A percentile compares a stretch with the other conserved stretches of the same genome.
phyloP scores from a whole-genome alignment of 1,140 invertebrate species.

The Drosophila kanapiae region DNA sequence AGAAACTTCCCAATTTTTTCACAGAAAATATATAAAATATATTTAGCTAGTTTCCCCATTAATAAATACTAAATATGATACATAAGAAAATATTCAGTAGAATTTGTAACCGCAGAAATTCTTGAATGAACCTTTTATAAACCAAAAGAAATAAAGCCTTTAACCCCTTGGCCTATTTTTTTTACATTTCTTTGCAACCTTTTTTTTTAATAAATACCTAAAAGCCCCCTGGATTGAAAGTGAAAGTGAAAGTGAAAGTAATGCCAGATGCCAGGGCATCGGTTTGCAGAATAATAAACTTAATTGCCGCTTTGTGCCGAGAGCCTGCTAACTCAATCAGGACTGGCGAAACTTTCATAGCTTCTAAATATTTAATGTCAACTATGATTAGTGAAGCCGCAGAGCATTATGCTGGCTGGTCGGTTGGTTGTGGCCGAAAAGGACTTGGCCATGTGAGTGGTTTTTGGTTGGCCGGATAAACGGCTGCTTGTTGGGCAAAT shows the following conservation, averaged over 20 bases:
- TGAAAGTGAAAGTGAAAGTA: conserved; percentile 2
- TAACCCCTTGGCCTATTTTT: neutral
- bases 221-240: neutral
- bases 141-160: neutral
- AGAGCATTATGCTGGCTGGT: conserved; percentile 27
- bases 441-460: conserved; percentile 25
- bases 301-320: conserved; percentile 32
- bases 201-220: neutral
- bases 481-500: conserved; percentile 42
- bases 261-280: conserved; percentile 3
- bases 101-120: neutral
- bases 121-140: neutral
- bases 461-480: conserved; percentile 39
- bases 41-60: neutral
- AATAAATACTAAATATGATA: neutral
- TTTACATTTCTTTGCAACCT: neutral
- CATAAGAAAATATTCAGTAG: neutral
- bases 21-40: neutral
- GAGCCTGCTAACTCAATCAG: conserved; percentile 61
- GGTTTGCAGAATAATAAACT: conserved; percentile 16
- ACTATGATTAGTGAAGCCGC: conserved; percentile 54
- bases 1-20: neutral
- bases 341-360: conserved; percentile 30
- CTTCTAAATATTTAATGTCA: conserved; percentile 68
- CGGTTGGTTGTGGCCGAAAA: conserved; percentile 14